Percentiles rank a stretch among this genome's conserved stretches.
phyloP scores from a whole-genome alignment of 1,140 invertebrate species.

The Ridgeia piscesae region DNA sequence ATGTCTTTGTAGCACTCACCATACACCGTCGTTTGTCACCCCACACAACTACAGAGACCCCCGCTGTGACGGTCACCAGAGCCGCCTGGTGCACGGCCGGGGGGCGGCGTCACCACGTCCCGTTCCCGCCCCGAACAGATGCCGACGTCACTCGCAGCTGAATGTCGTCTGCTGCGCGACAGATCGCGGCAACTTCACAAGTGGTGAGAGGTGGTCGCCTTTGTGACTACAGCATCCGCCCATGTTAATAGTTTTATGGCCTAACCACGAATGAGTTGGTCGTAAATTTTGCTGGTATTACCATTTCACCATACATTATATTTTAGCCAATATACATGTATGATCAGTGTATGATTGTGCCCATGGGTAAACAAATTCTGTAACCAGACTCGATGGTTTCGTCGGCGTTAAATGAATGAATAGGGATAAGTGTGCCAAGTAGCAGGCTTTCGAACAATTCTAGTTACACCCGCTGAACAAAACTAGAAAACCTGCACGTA shows the following conservation, averaged over 20 bases:
- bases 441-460: too few species aligned
- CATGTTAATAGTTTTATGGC: neutral
- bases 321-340: too few species aligned
- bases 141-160: neutral
- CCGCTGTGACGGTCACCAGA: neutral
- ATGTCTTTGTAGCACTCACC: neutral
- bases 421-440: neutral
- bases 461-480: too few species aligned
- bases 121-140: neutral
- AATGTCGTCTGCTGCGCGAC: neutral
- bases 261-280: neutral
- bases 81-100: neutral
- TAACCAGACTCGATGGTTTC: too few species aligned
- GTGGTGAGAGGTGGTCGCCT: neutral
- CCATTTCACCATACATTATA: too few species aligned
- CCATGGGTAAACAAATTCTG: too few species aligned
- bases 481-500: too few species aligned
- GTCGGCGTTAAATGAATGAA: neutral
- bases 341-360: too few species aligned
- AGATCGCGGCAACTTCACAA: neutral
- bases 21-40: neutral
- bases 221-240: neutral
- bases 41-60: neutral
- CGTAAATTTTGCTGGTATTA: neutral
- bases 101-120: neutral